These are phyloP conservation scores for Petromus typicus DNA, from an alignment of 2,113 vertebrate genomes.

Conservation along the genomic window DNA sequence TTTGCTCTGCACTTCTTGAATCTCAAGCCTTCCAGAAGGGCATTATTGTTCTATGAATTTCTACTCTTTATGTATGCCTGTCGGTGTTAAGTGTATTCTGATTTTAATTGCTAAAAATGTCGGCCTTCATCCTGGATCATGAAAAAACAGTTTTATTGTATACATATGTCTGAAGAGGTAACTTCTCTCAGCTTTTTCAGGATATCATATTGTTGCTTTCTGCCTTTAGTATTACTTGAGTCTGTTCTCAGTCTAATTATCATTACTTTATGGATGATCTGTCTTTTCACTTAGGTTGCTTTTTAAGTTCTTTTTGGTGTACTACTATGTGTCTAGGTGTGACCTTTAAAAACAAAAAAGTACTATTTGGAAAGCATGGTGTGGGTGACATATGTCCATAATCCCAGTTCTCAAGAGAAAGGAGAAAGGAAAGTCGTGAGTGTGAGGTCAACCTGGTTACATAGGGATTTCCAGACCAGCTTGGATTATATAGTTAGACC, in stretches of 20 bases:
- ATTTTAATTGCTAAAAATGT: constrained; percentile 32
- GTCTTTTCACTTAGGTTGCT: background rate
- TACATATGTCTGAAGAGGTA: background rate
- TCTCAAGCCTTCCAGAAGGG: background rate
- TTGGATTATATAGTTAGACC: background rate
- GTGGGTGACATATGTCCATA: background rate
- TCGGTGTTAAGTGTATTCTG: background rate
- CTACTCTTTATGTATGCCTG: background rate
- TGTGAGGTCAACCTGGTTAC: background rate
- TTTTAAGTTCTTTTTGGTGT: background rate
- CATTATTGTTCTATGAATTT: constrained; percentile 11
- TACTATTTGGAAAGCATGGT: background rate
- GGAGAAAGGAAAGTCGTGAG: background rate
- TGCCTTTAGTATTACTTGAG: constrained; percentile 18
- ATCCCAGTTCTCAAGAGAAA: background rate
- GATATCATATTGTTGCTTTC: background rate
- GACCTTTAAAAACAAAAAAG: background rate
- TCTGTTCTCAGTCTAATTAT: constrained; percentile 15
- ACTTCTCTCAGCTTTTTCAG: background rate
- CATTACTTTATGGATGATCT: background rate
- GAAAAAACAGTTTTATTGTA: background rate
- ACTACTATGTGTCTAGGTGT: background rate
- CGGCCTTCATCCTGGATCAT: background rate
- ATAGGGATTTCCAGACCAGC: background rate
- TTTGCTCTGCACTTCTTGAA: constrained; percentile 9